A percentile compares a stretch with the other conserved stretches of the same genome.
Conservation (phyloP, 2,888 invertebrate species). For the Cephus sareptanus region DNA sequence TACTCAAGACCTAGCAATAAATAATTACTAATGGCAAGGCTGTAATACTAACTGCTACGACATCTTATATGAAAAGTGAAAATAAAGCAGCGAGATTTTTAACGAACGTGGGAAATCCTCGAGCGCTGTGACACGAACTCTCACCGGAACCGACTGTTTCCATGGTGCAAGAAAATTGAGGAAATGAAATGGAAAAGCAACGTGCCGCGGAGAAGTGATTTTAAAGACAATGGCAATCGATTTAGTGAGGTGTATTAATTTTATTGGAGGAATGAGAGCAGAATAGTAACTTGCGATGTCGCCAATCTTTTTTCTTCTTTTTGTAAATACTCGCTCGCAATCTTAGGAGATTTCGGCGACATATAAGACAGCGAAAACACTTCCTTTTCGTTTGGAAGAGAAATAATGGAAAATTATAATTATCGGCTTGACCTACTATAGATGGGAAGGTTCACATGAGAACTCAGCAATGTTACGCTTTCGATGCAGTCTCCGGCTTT, state of each 20-base stretch:
- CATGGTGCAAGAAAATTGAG: neutral
- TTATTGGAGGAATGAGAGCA: neutral
- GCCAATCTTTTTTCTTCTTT: slow-evolving; percentile 5
- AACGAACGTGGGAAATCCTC: neutral
- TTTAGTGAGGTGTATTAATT: neutral
- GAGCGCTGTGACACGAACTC: neutral
- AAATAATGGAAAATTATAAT: slow-evolving; percentile 27
- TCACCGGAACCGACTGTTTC: neutral
- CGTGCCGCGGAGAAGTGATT: neutral
- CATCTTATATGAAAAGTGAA: neutral
- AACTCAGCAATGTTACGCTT: slow-evolving; percentile 3
- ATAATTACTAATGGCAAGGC: neutral
- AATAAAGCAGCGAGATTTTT: neutral
- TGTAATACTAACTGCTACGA: neutral
- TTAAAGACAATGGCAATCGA: neutral
- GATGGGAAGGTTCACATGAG: slow-evolving; percentile 29
- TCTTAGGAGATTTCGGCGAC: neutral
- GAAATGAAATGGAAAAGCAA: neutral
- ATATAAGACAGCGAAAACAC: neutral
- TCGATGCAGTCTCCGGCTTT: slow-evolving; percentile 36
- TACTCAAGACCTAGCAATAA: neutral
- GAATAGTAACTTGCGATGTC: neutral
- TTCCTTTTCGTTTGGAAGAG: slow-evolving; percentile 21
- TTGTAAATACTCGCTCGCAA: slow-evolving; percentile 46
- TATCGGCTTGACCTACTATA: slow-evolving; percentile 31